These are phyloP conservation scores for Idaea aversata DNA, from an alignment of 2,888 invertebrate genomes.

Conservation along the genomic window DNA sequence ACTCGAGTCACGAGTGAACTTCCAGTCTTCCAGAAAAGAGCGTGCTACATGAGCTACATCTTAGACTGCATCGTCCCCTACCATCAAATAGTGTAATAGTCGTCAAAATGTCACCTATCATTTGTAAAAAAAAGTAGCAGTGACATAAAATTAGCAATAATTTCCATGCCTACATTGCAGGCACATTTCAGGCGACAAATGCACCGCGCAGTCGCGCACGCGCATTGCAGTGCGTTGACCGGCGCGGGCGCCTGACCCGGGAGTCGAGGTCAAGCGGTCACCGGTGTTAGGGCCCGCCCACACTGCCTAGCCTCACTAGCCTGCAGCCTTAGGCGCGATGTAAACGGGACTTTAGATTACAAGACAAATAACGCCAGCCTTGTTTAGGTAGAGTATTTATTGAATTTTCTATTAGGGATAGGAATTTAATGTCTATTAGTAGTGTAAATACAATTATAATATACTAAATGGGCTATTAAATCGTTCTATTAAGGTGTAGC, in stretches of 20 bases:
- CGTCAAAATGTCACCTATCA: no score
- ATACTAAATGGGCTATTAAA: background rate
- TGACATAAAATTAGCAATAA: no score
- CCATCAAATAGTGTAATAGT: no score
- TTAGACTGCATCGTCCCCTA: no score
- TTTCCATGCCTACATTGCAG: slow-evolving; percentile 50
- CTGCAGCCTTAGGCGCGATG: slow-evolving; percentile 39
- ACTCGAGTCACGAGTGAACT: no score
- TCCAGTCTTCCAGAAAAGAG: no score
- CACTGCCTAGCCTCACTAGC: slow-evolving; percentile 39
- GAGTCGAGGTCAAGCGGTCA: slow-evolving; percentile 74
- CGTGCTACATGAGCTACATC: no score
- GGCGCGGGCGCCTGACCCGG: slow-evolving; percentile 41
- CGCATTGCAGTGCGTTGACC: slow-evolving; percentile 63
- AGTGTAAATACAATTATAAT: background rate
- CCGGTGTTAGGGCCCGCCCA: slow-evolving; percentile 54
- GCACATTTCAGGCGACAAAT: slow-evolving; percentile 42
- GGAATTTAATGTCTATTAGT: background rate
- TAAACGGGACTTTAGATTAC: slow-evolving; percentile 37
- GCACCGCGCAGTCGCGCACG: slow-evolving; percentile 35
- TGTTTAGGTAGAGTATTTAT: background rate
- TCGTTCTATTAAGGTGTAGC: no score
- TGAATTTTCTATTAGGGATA: background rate
- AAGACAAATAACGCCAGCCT: background rate
- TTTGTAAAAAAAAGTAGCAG: no score